Evolutionary conservation across 2,888 invertebrate species (phyloP).

Genomic region (Agrilus mali): DNA sequence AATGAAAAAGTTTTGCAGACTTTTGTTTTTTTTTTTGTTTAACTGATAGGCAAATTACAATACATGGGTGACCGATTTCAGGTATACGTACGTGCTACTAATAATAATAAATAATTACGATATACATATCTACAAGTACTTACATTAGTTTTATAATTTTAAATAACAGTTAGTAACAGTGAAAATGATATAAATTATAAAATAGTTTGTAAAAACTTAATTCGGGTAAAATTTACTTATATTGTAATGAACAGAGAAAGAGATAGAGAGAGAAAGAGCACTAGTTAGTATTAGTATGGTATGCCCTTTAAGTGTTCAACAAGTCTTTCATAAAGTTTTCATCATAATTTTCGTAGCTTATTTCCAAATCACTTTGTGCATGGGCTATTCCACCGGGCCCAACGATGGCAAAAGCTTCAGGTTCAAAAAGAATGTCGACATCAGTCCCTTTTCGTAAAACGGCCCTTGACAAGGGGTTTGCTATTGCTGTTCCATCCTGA

Average conservation of each 20-base stretch:
- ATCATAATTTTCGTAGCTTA: conserved; percentile 25
- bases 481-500: conserved; percentile 52
- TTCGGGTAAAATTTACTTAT: too few relatives aligned
- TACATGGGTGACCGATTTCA: too few relatives aligned
- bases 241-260: too few relatives aligned
- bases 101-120: too few relatives aligned
- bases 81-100: too few relatives aligned
- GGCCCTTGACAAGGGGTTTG: conserved; percentile 56
- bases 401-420: conserved; percentile 56
- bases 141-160: too few relatives aligned
- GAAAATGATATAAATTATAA: too few relatives aligned
- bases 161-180: too few relatives aligned
- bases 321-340: conserved; percentile 10
- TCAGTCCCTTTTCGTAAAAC: conserved; percentile 45
- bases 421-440: conserved; percentile 52
- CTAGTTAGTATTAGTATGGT: too few relatives aligned
- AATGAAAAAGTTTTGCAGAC: not conserved
- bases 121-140: too few relatives aligned
- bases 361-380: conserved; percentile 57
- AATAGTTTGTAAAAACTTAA: too few relatives aligned
- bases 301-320: not conserved
- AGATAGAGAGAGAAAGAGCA: too few relatives aligned
- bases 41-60: not conserved
- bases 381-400: conserved; percentile 67
- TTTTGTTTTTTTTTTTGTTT: not conserved